Evolutionary conservation across 2,888 invertebrate genomes (phyloP).

Genomic region (Nomada ferruginata): DNA sequence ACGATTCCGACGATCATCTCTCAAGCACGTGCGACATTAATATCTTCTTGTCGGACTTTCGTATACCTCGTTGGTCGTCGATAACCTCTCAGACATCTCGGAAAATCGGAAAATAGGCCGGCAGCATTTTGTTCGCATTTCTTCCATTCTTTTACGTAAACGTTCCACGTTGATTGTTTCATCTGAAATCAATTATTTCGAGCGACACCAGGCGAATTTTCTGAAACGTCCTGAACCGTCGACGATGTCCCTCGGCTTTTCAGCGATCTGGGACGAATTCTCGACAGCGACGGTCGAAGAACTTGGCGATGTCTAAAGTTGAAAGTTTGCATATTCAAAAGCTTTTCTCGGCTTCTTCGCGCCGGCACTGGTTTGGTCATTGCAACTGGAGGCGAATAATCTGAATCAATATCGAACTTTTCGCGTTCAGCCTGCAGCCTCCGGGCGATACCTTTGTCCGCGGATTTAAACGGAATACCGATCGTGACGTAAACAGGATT

Average conservation of each 20-base stretch:
- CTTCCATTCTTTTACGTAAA: too few relatives aligned
- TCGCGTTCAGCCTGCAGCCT: not conserved
- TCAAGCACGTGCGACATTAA: not conserved
- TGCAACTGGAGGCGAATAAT: slow-evolving; percentile 15
- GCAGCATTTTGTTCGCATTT: too few relatives aligned
- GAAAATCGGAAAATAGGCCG: too few relatives aligned
- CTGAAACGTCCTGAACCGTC: not conserved
- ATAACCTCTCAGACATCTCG: too few relatives aligned
- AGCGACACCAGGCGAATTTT: slow-evolving; percentile 6
- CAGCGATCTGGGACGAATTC: not conserved
- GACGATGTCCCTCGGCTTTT: not conserved
- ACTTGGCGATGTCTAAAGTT: not conserved
- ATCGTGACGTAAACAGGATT: not conserved
- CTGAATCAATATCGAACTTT: slow-evolving; percentile 27
- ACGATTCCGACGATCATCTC: not conserved
- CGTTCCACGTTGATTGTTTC: slow-evolving; percentile 2
- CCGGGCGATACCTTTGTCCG: not conserved
- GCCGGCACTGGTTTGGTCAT: not conserved
- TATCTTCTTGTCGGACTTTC: not conserved
- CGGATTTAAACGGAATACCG: not conserved
- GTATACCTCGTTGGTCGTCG: too few relatives aligned
- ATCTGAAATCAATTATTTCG: slow-evolving; percentile 46
- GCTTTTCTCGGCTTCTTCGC: not conserved
- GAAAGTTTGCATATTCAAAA: slow-evolving; percentile 42
- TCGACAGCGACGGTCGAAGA: not conserved